Percentiles rank a stretch among this genome's conserved stretches.
Evolutionary conservation across 1,140 invertebrate genomes (phyloP).

Genomic region (Procambarus virginalis): DNA sequence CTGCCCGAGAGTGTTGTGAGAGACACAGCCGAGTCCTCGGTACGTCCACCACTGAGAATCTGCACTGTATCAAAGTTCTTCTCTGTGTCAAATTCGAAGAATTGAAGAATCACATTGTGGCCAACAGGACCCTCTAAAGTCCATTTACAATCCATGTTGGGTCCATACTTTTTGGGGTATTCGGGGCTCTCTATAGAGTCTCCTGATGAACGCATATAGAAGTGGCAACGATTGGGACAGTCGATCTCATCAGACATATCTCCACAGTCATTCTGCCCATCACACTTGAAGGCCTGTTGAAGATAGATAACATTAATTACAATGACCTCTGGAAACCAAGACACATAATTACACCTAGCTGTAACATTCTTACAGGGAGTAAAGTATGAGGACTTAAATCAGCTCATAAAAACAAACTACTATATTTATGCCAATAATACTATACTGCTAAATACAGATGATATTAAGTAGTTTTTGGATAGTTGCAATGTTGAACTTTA

Average conservation of each 20-base stretch:
- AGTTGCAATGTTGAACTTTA: no score
- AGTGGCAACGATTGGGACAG: slow-evolving; percentile 90
- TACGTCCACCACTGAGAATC: slow-evolving; percentile 93
- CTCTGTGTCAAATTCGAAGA: slow-evolving; percentile 98
- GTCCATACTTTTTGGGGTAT: slow-evolving; percentile 93
- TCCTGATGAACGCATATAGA: slow-evolving; percentile 92
- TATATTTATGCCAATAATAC: no score
- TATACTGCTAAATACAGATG: no score
- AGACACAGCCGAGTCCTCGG: slow-evolving; percentile 94
- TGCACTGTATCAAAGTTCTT: slow-evolving; percentile 96
- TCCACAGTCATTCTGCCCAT: slow-evolving; percentile 94
- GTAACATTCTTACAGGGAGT: no score
- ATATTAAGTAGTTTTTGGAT: no score
- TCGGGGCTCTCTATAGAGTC: slow-evolving; percentile 95
- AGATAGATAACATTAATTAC: background rate
- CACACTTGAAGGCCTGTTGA: slow-evolving; percentile 85
- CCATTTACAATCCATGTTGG: slow-evolving; percentile 96
- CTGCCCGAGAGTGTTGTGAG: slow-evolving; percentile 93
- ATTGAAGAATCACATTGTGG: slow-evolving; percentile 93
- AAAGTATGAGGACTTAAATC: no score
- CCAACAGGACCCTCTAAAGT: slow-evolving; percentile 96
- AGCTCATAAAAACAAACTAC: no score
- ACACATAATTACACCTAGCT: no score
- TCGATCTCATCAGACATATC: slow-evolving; percentile 94
- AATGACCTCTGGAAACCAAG: background rate